Conservation (phyloP, 2,888 invertebrate genomes). For the Vandiemenella viatica region DNA sequence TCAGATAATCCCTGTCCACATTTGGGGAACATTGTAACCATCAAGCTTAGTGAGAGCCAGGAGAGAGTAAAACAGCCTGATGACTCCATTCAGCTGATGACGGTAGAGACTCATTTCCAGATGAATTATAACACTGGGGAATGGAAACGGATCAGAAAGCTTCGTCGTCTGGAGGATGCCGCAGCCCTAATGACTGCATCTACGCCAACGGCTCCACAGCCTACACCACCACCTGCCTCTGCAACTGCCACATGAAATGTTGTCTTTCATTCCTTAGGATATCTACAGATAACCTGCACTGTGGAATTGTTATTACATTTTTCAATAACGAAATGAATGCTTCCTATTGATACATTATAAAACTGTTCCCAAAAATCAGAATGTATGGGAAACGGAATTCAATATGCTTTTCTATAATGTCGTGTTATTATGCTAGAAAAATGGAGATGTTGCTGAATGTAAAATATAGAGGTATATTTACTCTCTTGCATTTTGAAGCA, state of each 20-base stretch:
- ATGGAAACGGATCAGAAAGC: conserved; percentile 90
- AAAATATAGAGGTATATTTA: too few relatives aligned
- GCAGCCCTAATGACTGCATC: neutral
- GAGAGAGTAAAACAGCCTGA: conserved; percentile 79
- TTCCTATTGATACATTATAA: too few relatives aligned
- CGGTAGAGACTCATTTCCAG: conserved; percentile 91
- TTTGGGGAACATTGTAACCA: conserved; percentile 88
- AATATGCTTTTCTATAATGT: too few relatives aligned
- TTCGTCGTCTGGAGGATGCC: conserved; percentile 30
- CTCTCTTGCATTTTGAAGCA: too few relatives aligned
- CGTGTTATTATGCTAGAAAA: too few relatives aligned
- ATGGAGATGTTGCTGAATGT: too few relatives aligned
- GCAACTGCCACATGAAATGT: neutral
- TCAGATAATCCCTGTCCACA: conserved; percentile 94
- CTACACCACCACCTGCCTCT: conserved; percentile 18
- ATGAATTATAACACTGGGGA: conserved; percentile 97
- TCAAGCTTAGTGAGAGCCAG: conserved; percentile 82
- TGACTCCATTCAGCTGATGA: conserved; percentile 59
- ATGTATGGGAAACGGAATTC: too few relatives aligned
- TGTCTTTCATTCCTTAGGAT: neutral
- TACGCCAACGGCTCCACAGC: conserved; percentile 15
- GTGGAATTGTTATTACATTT: too few relatives aligned
- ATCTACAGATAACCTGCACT: too few relatives aligned
- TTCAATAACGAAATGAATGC: too few relatives aligned
- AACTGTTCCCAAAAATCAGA: too few relatives aligned